A percentile compares a stretch with the other conserved stretches of the same genome.
These are phyloP conservation scores for Odontomyia ornata DNA, from an alignment of 2,888 invertebrate species.

Conservation along the genomic window DNA sequence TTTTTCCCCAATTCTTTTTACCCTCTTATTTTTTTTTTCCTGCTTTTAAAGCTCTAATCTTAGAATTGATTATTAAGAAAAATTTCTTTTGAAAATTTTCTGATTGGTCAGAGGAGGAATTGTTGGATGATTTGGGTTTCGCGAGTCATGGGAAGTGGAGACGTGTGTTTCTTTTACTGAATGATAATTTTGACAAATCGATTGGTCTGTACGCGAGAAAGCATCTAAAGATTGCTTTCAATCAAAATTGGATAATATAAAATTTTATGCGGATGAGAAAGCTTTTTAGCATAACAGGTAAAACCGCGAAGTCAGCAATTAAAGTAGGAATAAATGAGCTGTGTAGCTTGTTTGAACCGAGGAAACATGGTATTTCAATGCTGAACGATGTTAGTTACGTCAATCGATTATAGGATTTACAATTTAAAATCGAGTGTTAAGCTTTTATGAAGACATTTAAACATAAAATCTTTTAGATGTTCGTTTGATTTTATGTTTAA, in stretches of 20 bases:
- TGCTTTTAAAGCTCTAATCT: constrained; percentile 13
- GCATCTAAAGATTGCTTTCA: not conserved
- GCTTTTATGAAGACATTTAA: no score
- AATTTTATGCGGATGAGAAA: not conserved
- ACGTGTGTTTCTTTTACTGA: not conserved
- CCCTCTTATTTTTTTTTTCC: not conserved
- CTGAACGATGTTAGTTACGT: not conserved
- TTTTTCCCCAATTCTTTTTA: not conserved
- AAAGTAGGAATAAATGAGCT: not conserved
- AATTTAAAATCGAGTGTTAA: no score
- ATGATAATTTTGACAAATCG: constrained; percentile 13
- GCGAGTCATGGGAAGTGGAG: not conserved
- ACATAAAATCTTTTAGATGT: no score
- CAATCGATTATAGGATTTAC: no score
- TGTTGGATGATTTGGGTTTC: not conserved
- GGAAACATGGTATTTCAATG: not conserved
- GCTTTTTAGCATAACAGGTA: not conserved
- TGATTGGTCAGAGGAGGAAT: not conserved
- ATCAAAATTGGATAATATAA: not conserved
- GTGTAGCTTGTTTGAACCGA: not conserved
- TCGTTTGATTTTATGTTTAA: no score
- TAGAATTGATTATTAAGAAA: constrained; percentile 25
- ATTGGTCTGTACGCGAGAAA: not conserved
- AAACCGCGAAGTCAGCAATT: not conserved
- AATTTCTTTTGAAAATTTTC: constrained; percentile 11